These are phyloP conservation scores for Clarias macrocephalus DNA, from an alignment of 2,113 vertebrate species.

Conservation along the genomic window DNA sequence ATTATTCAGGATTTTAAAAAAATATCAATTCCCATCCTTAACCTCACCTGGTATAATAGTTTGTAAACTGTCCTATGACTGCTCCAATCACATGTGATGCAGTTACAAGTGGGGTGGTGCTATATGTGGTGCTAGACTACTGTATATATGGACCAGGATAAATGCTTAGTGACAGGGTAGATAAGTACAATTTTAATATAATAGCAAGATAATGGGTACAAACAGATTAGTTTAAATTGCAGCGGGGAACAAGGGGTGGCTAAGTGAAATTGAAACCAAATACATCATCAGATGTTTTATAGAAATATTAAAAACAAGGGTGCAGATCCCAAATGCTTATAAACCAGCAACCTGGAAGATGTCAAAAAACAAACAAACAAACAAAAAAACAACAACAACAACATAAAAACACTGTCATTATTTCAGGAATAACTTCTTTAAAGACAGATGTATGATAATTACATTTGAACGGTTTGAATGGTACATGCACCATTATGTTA, in stretches of 20 bases:
- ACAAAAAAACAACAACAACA: no score
- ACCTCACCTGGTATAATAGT: no score
- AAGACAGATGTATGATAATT: no score
- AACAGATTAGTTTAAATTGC: neutral
- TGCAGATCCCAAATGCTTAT: neutral
- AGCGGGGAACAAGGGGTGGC: neutral
- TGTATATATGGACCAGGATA: neutral
- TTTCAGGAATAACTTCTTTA: no score
- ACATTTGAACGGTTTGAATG: neutral
- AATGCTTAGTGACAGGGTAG: neutral
- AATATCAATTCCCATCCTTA: no score
- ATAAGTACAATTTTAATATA: neutral
- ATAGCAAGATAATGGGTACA: no score
- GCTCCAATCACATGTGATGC: no score
- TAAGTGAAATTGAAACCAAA: neutral
- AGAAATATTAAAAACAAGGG: neutral
- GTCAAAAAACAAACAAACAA: no score
- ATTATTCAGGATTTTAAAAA: neutral
- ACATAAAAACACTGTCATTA: no score
- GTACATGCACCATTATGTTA: neutral
- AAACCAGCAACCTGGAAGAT: no score
- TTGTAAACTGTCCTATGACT: neutral
- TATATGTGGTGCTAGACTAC: no score
- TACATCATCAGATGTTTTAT: neutral
- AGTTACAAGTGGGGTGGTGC: neutral